Base-by-base conservation (phyloP, 2,797 vertebrate species). In the Artibeus lituratus region DNA sequence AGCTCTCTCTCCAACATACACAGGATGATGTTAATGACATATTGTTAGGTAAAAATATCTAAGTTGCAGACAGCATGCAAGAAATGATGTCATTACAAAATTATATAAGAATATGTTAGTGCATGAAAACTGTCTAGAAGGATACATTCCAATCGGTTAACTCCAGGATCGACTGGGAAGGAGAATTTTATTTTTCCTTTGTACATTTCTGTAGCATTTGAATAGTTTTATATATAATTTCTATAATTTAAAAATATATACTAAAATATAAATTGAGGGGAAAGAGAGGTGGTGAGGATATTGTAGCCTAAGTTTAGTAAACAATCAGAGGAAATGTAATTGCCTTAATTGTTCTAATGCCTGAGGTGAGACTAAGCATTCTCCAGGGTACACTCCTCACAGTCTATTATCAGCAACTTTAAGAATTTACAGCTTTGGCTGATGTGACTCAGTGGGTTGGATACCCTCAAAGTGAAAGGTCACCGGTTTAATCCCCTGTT, bases 181-280 rank as follows among this genome's bases (percentile, higher is more conserved):
- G 24, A 55, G 65, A 57, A 19, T 80, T 70, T 91, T 49, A 65
- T 83, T 87, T 92, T 89, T 91, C 69, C 51, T 90, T 86, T 90
- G 39, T 81, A 55, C 11, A 80, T 93, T 96, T 92, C 55, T 89
- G 10, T 87, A 84, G 49, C 49, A 90, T 51, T 90, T 84, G n/a
- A 76, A 83, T 84, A 26, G 5, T 84, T 87, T 92, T 62, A 42
- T 42, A 42, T 84, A 51, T 80, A 24, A 76, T 53, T 96, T 57
- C 29, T 32, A 91, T 86, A 42, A 91, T 86, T 85, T 94, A 47
- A 94, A 92, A 92, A 80, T 78, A 73, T 62, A 39, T 49, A 42
- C 16, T 78, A 59, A 83, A 87, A n/a, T 87, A 16, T 12, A 87
- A 87, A 90, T 76, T 49, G 62, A 90, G 19, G 72, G 18, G 11